These are phyloP conservation scores for Strongylocentrotus purpuratus DNA, from an alignment of 35 echinoderm and acorn worm species.

Conservation along the genomic window DNA sequence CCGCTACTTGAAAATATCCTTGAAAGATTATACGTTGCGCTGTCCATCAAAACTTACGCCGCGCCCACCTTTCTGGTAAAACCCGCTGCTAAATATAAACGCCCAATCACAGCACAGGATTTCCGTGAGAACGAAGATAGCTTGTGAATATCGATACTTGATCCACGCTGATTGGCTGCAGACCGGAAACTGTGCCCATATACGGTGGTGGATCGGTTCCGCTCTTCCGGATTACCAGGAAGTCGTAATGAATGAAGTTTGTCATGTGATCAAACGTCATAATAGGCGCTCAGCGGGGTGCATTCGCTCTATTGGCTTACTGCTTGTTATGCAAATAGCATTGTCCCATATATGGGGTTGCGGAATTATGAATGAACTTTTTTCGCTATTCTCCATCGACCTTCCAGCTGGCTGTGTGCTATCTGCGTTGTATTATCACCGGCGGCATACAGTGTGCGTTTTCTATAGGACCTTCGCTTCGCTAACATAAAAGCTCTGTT, in stretches of 20 bases:
- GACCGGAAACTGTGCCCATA: slow-evolving; percentile 19
- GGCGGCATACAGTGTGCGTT: not conserved
- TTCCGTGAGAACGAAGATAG: not conserved
- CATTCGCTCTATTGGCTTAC: not conserved
- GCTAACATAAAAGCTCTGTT: not conserved
- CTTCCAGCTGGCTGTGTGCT: slow-evolving; percentile 15
- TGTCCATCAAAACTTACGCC: slow-evolving; percentile 29
- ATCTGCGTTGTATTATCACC: not conserved
- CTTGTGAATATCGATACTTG: not conserved
- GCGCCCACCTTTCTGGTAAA: slow-evolving; percentile 23
- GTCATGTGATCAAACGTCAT: slow-evolving; percentile 47
- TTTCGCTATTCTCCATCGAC: not conserved
- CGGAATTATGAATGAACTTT: slow-evolving; percentile 45
- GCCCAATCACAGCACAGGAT: slow-evolving; percentile 6
- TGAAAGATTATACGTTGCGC: not conserved
- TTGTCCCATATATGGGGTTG: slow-evolving; percentile 41
- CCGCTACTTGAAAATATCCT: not conserved
- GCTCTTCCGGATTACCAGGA: slow-evolving; percentile 53
- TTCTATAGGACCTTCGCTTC: not conserved
- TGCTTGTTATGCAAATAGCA: slow-evolving; percentile 22
- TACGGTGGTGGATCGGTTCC: slow-evolving; percentile 25
- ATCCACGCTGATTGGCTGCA: not conserved
- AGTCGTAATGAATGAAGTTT: slow-evolving; percentile 39
- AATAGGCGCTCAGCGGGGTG: slow-evolving; percentile 47
- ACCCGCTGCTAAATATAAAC: slow-evolving; percentile 35